Percentiles rank a stretch among this genome's conserved stretches.
phyloP scores from a whole-genome alignment of 2,797 vertebrate species.

The Chrysocyon brachyurus region DNA sequence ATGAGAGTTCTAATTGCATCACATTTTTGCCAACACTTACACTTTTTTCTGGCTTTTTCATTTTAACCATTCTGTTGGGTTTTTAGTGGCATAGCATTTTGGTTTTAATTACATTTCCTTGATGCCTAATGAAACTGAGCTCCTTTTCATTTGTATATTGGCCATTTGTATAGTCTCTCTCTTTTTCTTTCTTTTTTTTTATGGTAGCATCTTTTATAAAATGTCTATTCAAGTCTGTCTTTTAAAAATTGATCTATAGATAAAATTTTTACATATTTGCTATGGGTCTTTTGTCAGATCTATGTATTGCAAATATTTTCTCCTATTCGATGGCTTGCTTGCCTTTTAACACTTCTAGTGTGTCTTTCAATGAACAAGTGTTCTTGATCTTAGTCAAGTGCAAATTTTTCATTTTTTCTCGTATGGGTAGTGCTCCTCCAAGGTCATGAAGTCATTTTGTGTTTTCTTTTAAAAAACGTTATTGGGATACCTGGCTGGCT shows the following conservation, averaged over 20 bases:
- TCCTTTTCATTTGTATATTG: background rate
- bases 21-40: background rate
- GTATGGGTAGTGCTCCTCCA: background rate
- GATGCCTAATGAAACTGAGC: conserved; percentile 8
- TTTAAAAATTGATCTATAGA: conserved; percentile 12
- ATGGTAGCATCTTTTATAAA: background rate
- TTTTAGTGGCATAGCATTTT: background rate
- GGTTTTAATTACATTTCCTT: conserved; percentile 45
- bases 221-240: background rate
- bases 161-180: background rate
- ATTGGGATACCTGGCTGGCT: background rate
- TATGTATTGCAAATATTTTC: conserved; percentile 21
- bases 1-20: background rate
- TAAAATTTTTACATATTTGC: background rate
- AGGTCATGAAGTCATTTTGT: conserved; percentile 11
- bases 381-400: conserved; percentile 58
- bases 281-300: conserved; percentile 46
- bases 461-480: conserved; percentile 31
- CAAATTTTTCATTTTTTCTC: background rate
- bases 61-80: conserved; percentile 2
- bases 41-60: background rate
- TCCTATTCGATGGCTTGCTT: conserved; percentile 49
- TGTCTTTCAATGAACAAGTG: conserved; percentile 56
- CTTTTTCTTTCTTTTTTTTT: no score
- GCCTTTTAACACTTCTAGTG: conserved; percentile 17